Base-by-base conservation (phyloP, 2,888 invertebrate species). In the Drosophila lutescens region DNA sequence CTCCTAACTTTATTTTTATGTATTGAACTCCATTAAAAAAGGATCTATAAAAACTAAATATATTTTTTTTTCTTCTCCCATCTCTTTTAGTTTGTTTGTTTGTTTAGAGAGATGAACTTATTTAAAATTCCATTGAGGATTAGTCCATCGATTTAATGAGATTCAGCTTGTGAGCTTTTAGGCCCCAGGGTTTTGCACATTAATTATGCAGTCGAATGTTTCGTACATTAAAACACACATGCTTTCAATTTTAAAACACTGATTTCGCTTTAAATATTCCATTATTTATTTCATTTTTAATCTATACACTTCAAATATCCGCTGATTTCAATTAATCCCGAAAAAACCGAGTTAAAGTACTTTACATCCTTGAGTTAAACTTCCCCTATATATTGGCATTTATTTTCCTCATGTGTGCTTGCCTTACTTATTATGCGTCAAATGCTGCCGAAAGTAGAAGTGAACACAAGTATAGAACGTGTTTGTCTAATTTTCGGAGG, bases 361-460 rank as follows among this genome's bases (percentile, higher is more conserved):
- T 5, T 12, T 12, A 12, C 4, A 32, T 47, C 30, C 17, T 17
- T 17, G 7, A 32, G 17, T 1, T 10, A 32, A 32, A 17, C 15
- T 6, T 12, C n/a, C 3, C 30, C 2, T 20, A 20, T 34, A 2
- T 20, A 17, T 34, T 20, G 17, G 36, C 20, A 49, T 71, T 54
- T 56, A 56, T 58, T 57, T 38, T 40, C 50, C 34, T n/a, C 58
- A 17, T 55, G 62, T 61, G 49, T 55, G 70, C 69, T 63, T 74
- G 77, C 58, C 75, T 54, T 70, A 82, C 75, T 87, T 87, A 85
- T 81, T 87, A 87, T 85, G 85, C 87, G 73, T 56, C 54, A 71
- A 80, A 68, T 85, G 87, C 77, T 66, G 65, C 49, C 65, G 61
- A 67, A 57, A 72, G 61, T 49, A n/a, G 73, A 57, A 70, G 73